Evolutionary conservation across 2,888 invertebrate species (phyloP).

Genomic region (Amaurobius ferox): DNA sequence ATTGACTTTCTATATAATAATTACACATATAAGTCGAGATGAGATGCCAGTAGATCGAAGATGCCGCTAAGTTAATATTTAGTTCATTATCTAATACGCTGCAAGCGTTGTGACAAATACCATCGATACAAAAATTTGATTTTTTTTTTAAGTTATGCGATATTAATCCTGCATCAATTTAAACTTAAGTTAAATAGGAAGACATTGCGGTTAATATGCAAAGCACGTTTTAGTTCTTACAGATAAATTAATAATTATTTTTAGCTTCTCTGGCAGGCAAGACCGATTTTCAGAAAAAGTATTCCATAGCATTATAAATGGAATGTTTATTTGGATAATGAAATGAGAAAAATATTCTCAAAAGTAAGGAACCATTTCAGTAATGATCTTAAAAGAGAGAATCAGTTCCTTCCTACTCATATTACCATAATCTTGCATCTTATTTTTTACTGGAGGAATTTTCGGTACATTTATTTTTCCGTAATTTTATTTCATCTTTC

Average conservation of each 20-base stretch:
- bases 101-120: too few species aligned
- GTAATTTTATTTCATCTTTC: not conserved
- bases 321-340: conserved; percentile 11
- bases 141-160: too few species aligned
- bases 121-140: too few species aligned
- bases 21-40: too few species aligned
- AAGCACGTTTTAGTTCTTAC: too few species aligned
- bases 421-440: conserved; percentile 4
- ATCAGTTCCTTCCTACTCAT: not conserved
- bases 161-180: too few species aligned
- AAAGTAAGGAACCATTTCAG: conserved; percentile 2
- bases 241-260: not conserved
- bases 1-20: too few species aligned
- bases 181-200: too few species aligned
- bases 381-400: conserved; percentile 12
- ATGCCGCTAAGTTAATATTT: too few species aligned
- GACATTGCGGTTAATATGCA: too few species aligned
- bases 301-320: not conserved
- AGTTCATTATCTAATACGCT: too few species aligned
- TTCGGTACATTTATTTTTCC: conserved; percentile 1
- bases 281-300: not conserved
- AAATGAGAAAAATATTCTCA: conserved; percentile 1
- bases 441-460: not conserved
- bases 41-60: too few species aligned
- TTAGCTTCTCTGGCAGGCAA: not conserved